These are phyloP conservation scores for Ceratina australensis DNA, from an alignment of 1,140 invertebrate species.

Conservation along the genomic window DNA sequence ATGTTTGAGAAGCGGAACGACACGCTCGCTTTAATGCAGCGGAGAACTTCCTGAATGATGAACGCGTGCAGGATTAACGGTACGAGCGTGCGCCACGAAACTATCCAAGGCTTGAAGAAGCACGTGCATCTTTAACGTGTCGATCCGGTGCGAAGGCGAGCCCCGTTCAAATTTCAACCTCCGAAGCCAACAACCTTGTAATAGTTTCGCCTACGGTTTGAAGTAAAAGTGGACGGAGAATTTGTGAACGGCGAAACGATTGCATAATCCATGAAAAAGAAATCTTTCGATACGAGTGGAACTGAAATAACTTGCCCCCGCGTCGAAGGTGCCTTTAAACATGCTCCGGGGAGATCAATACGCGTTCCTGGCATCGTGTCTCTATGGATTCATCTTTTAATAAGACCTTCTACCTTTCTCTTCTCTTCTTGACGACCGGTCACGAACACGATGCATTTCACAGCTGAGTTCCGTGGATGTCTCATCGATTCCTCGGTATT, in stretches of 20 bases:
- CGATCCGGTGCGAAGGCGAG: neutral
- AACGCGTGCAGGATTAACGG: constrained; percentile 16
- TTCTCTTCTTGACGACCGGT: constrained; percentile 3
- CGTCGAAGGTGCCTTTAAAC: constrained; percentile 17
- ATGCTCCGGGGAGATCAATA: constrained; percentile 48
- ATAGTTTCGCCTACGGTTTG: neutral
- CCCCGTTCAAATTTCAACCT: neutral
- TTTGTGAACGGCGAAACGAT: neutral
- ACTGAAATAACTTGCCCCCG: constrained; percentile 28
- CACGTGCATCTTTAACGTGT: constrained; percentile 30
- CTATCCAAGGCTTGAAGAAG: neutral
- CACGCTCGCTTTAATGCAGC: constrained; percentile 6
- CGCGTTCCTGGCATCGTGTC: neutral
- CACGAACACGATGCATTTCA: constrained; percentile 24
- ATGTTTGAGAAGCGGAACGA: constrained; percentile 35
- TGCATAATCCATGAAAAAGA: neutral
- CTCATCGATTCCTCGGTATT: constrained; percentile 11
- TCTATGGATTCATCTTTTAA: constrained; percentile 45
- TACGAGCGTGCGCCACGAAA: neutral
- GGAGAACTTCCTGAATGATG: constrained; percentile 17
- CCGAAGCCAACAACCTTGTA: constrained; percentile 24
- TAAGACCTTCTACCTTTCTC: neutral
- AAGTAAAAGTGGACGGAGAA: constrained; percentile 3
- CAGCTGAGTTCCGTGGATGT: neutral
- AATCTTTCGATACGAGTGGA: neutral